phyloP scores from a whole-genome alignment of 1,140 invertebrate genomes.

The Plodia interpunctella region DNA sequence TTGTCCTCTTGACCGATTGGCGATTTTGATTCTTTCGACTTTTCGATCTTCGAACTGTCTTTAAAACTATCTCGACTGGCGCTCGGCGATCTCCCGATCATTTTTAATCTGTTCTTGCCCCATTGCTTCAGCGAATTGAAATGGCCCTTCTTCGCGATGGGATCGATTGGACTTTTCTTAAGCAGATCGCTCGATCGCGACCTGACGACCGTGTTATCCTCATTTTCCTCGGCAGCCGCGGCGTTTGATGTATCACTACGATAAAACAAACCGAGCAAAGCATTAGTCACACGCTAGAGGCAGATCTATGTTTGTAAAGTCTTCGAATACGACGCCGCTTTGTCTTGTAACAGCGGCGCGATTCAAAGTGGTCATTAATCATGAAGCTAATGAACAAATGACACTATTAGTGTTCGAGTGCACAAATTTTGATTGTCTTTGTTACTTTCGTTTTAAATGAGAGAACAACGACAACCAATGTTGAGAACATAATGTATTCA shows the following conservation, averaged over 20 bases:
- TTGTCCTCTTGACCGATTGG: conserved; percentile 75
- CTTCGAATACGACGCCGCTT: conserved; percentile 52
- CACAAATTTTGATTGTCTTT: conserved; percentile 57
- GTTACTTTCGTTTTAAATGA: conserved; percentile 37
- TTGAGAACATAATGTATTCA: conserved; percentile 63
- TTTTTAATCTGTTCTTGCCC: conserved; percentile 86
- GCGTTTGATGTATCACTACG: conserved; percentile 79
- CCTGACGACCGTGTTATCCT: conserved; percentile 73
- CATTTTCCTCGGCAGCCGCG: conserved; percentile 77
- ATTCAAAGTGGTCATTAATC: conserved; percentile 60
- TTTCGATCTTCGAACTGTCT: conserved; percentile 66
- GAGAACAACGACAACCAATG: conserved; percentile 61
- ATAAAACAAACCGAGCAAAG: conserved; percentile 78
- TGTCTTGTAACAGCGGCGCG: conserved; percentile 60
- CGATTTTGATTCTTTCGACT: conserved; percentile 59
- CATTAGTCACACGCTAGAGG: conserved; percentile 76
- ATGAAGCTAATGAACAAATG: conserved; percentile 70
- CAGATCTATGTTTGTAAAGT: conserved; percentile 50
- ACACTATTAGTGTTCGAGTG: conserved; percentile 71
- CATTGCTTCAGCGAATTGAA: conserved; percentile 90
- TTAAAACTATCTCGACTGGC: conserved; percentile 70
- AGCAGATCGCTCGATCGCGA: conserved; percentile 83
- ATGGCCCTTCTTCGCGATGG: conserved; percentile 82
- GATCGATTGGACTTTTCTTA: conserved; percentile 79
- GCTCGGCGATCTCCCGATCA: conserved; percentile 81